Conservation (phyloP, 2,888 invertebrate genomes). For the Onchidella celtica region DNA sequence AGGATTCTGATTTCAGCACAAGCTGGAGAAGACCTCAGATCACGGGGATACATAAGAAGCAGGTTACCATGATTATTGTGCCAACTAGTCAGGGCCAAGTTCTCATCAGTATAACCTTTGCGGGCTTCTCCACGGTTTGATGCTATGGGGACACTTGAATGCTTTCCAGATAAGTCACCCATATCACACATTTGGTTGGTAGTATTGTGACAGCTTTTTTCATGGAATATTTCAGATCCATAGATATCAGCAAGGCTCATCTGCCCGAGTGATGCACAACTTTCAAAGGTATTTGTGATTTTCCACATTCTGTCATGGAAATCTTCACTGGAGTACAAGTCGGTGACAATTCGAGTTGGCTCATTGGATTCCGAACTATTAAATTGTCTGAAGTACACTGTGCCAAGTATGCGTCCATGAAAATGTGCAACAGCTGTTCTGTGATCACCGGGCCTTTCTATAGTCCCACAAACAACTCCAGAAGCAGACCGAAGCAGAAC, state of each 20-base stretch:
- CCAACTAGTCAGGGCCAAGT: slow-evolving; percentile 59
- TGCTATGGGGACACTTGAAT: slow-evolving; percentile 59
- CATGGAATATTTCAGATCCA: slow-evolving; percentile 56
- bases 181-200: slow-evolving; percentile 57
- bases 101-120: slow-evolving; percentile 58
- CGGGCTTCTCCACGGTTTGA: slow-evolving; percentile 38
- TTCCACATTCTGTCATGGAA: slow-evolving; percentile 32
- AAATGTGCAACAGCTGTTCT: slow-evolving; percentile 48
- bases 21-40: neutral
- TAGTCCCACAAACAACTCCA: slow-evolving; percentile 51
- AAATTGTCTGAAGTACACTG: slow-evolving; percentile 47
- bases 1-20: slow-evolving; percentile 43
- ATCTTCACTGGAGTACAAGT: slow-evolving; percentile 31
- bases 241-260: slow-evolving; percentile 26
- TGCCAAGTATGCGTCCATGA: slow-evolving; percentile 25
- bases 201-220: too few relatives aligned
- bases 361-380: neutral
- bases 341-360: slow-evolving; percentile 42
- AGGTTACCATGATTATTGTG: slow-evolving; percentile 6
- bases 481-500: too few relatives aligned
- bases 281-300: slow-evolving; percentile 12
- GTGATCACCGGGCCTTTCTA: slow-evolving; percentile 25
- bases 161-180: slow-evolving; percentile 65
- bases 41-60: slow-evolving; percentile 15
- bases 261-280: slow-evolving; percentile 14